Percentiles rank a stretch among this genome's conserved stretches.
phyloP scores from a whole-genome alignment of 2,113 vertebrate genomes.

The Zapornia atra region DNA sequence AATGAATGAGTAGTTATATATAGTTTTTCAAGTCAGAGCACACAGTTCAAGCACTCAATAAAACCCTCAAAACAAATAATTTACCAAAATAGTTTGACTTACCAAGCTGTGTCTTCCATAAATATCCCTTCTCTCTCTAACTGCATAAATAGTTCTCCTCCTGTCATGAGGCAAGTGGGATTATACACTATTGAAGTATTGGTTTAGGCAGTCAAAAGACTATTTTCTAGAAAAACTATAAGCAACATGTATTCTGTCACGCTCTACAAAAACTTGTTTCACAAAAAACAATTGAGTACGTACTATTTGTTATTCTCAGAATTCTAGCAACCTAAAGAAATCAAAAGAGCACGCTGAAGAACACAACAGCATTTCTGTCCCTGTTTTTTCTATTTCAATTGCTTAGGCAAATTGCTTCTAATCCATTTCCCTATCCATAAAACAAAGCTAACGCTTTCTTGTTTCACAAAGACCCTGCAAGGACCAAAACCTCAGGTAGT shows the following conservation, averaged over 20 bases:
- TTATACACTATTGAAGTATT: conserved; percentile 1
- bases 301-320: not conserved
- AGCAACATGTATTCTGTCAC: not conserved
- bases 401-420: not conserved
- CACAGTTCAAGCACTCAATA: not conserved
- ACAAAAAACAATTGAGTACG: not conserved
- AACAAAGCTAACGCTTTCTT: not conserved
- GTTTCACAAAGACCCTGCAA: not conserved
- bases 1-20: not conserved
- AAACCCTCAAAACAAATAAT: not conserved
- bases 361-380: not conserved
- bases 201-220: conserved; percentile 27
- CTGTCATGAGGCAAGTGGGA: conserved; percentile 72
- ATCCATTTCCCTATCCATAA: not conserved
- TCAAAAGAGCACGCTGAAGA: not conserved
- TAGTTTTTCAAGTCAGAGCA: not conserved
- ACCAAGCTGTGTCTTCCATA: conserved; percentile 99
- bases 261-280: not conserved
- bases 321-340: not conserved
- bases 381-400: not conserved
- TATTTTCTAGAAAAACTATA: not conserved
- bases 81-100: conserved; percentile 69
- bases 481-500: not conserved
- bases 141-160: conserved; percentile 99
- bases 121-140: conserved; percentile 97